These are phyloP conservation scores for Sturnus vulgaris DNA, from an alignment of 2,113 vertebrate species.

Conservation along the genomic window DNA sequence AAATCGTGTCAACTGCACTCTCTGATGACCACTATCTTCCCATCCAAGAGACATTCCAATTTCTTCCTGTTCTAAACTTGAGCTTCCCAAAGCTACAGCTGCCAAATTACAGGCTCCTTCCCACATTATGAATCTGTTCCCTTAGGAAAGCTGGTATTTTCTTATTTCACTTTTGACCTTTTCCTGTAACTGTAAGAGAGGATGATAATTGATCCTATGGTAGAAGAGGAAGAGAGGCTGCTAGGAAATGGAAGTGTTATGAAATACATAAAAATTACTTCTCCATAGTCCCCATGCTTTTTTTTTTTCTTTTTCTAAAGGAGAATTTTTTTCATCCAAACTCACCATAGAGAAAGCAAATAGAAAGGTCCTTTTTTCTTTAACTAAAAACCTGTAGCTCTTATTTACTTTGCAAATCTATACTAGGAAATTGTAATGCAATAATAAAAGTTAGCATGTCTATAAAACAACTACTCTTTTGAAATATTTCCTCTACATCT, in stretches of 20 bases:
- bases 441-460: neutral
- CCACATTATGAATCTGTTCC: conserved; percentile 40
- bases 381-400: neutral
- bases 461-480: neutral
- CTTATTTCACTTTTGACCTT: conserved; percentile 57
- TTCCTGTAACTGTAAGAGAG: conserved; percentile 24
- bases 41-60: conserved; percentile 62
- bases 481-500: neutral
- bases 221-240: neutral
- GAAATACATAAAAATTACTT: neutral
- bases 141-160: conserved; percentile 38
- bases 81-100: conserved; percentile 49
- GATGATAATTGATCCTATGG: conserved; percentile 35
- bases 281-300: neutral
- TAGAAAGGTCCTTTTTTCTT: neutral
- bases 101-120: conserved; percentile 38
- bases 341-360: neutral
- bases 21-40: conserved; percentile 36
- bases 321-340: neutral
- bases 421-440: neutral
- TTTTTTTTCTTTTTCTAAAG: neutral
- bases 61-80: conserved; percentile 48
- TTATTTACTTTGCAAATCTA: neutral
- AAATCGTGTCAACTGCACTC: conserved; percentile 4
- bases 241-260: neutral